phyloP scores from a whole-genome alignment of 2,113 vertebrate species.

The Mugil cephalus region DNA sequence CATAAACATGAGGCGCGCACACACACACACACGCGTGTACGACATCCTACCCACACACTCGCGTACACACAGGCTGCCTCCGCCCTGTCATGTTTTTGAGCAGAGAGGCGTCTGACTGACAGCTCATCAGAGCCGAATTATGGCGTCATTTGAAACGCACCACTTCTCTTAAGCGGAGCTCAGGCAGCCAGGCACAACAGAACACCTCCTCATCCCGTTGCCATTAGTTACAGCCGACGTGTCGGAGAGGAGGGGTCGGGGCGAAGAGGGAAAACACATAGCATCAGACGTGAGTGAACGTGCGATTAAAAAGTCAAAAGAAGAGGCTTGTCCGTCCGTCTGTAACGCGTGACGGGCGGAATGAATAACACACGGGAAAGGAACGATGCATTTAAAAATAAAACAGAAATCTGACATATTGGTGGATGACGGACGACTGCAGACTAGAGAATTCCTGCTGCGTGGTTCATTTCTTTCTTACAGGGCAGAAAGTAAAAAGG shows the following conservation, averaged over 20 bases:
- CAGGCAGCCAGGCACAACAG: constrained; percentile 37
- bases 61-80: constrained; percentile 1
- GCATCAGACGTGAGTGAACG: background rate
- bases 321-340: background rate
- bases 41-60: background rate
- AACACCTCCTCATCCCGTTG: constrained; percentile 33
- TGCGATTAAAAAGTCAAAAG: too few relatives aligned
- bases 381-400: constrained; percentile 28
- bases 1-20: constrained; percentile 30
- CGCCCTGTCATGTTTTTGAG: constrained; percentile 8
- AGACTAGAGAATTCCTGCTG: constrained; percentile 11
- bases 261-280: background rate
- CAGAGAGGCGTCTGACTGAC: constrained; percentile 36
- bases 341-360: background rate
- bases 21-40: background rate
- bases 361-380: constrained; percentile 5
- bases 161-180: constrained; percentile 47
- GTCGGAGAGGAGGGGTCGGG: constrained; percentile 12
- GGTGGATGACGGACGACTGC: constrained; percentile 9
- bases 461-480: constrained; percentile 9
- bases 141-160: constrained; percentile 24
- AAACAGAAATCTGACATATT: constrained; percentile 33
- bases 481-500: too few relatives aligned
- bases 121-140: constrained; percentile 58
- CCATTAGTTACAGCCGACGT: constrained; percentile 25